Evolutionary conservation across 92 coral and sea anemone species (phyloP).

Genomic region (Virgularia gustaviana): DNA sequence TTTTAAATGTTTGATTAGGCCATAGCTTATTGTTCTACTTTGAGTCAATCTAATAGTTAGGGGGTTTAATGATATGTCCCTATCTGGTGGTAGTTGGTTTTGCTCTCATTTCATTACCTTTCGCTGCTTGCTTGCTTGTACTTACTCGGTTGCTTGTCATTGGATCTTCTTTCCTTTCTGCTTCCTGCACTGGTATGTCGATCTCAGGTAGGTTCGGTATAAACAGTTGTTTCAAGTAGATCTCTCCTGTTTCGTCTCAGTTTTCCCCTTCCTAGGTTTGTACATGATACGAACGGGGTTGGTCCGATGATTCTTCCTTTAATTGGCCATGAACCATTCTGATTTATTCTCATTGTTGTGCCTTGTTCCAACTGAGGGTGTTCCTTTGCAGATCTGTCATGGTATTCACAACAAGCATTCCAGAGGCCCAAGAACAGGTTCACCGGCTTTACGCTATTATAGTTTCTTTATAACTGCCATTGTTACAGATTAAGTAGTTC

Average conservation of each 20-base stretch:
- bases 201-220: background rate
- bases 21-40: no score
- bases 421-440: no score
- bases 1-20: no score
- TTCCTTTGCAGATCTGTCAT: background rate
- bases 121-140: background rate
- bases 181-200: background rate
- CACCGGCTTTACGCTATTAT: no score
- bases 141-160: background rate
- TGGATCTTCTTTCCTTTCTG: background rate
- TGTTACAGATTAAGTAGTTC: no score
- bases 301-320: background rate
- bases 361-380: background rate
- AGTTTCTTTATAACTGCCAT: no score
- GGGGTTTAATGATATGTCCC: background rate
- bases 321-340: background rate
- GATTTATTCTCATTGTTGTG: background rate
- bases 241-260: conserved; percentile 17
- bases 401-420: no score
- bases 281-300: background rate
- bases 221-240: conserved; percentile 14
- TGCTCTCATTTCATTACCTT: background rate
- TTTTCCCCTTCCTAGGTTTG: conserved; percentile 4
- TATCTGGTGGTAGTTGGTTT: background rate
- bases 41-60: background rate